Base-by-base conservation (phyloP, 2,888 invertebrate genomes). In the Callyntrura sp. region DNA sequence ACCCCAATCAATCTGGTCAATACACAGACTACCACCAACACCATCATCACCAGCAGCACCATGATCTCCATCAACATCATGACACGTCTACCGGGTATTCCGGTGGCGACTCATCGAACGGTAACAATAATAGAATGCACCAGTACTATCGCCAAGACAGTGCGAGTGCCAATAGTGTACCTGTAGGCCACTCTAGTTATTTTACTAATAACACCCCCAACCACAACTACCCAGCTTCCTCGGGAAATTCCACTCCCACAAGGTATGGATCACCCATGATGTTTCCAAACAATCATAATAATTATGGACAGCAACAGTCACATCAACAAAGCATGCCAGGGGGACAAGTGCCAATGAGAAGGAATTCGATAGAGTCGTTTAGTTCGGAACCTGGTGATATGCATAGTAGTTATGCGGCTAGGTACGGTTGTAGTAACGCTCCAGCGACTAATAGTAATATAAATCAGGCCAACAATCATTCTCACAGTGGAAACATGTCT, bases 361-460 rank as follows among this genome's bases (percentile, higher is more conserved):
- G 93, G 79, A 93, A 93, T 55, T 93, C 93, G 14, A 93, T 93
- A 51, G 93, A 93, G 81, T 93, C 93, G 6, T 93, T 88, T 78
- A 93, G 92, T 90, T 90, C 93, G 5, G 93, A 93, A 88, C 91
- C 92, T 20, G 92, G 92, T 91, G 92, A 92, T 76, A 91, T 91
- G 83, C 81, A 88, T 60, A 82, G 82, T 35, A 86, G 90, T 55
- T 93, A 93, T 76, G 87, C 88, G 76, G 81, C 89, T 17, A 92
- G 92, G 51, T 92, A 92, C 89, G 91, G 87, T 5, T 90, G 91
- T 85, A 84, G 55, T 23, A 82, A 55, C 60, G 78, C 60, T 79
- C 62, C 86, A 65, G 48, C 79, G 23, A 78, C 3, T 35, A 35
- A 51, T 55, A 79, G 45, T 43, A 78, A 51, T 51, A 73, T 68